These are phyloP conservation scores for Drosophila histrio DNA, from an alignment of 2,888 invertebrate species.

Conservation along the genomic window DNA sequence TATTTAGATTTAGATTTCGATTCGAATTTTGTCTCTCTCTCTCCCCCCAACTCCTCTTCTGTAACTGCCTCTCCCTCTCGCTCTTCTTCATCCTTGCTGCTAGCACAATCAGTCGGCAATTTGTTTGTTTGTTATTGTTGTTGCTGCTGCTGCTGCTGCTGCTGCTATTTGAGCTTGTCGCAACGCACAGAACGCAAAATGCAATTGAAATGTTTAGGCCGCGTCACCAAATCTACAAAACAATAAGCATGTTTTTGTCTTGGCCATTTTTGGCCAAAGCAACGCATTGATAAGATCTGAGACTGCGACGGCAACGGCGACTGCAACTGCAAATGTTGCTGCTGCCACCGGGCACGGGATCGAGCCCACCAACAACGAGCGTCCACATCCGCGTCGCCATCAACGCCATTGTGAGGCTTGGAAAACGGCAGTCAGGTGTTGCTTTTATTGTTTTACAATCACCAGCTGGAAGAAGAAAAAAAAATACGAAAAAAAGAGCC, in stretches of 20 bases:
- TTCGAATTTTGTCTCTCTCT: slow-evolving; percentile 38
- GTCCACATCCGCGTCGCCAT: slow-evolving; percentile 63
- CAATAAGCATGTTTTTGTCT: slow-evolving; percentile 69
- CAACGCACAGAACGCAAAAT: slow-evolving; percentile 56
- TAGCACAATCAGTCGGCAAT: slow-evolving; percentile 47
- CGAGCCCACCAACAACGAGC: slow-evolving; percentile 67
- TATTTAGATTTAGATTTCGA: slow-evolving; percentile 79
- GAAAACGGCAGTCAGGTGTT: slow-evolving; percentile 76
- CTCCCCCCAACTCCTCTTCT: neutral
- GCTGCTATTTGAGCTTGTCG: slow-evolving; percentile 2
- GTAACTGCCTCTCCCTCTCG: neutral
- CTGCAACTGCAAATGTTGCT: slow-evolving; percentile 5
- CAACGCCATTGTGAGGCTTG: slow-evolving; percentile 68
- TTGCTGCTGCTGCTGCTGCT: slow-evolving; percentile 5
- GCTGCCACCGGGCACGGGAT: slow-evolving; percentile 16
- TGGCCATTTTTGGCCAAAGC: slow-evolving; percentile 66
- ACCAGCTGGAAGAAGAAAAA: slow-evolving; percentile 41
- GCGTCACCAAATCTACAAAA: slow-evolving; percentile 62
- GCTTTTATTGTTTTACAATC: slow-evolving; percentile 80
- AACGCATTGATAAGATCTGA: slow-evolving; percentile 63
- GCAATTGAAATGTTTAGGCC: slow-evolving; percentile 73
- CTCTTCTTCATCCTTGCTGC: neutral
- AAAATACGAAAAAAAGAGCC: slow-evolving; percentile 8
- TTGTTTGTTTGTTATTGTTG: slow-evolving; percentile 32
- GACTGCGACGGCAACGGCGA: slow-evolving; percentile 10